Conservation (phyloP, 2,797 vertebrate species). For the Halcyon badia region DNA sequence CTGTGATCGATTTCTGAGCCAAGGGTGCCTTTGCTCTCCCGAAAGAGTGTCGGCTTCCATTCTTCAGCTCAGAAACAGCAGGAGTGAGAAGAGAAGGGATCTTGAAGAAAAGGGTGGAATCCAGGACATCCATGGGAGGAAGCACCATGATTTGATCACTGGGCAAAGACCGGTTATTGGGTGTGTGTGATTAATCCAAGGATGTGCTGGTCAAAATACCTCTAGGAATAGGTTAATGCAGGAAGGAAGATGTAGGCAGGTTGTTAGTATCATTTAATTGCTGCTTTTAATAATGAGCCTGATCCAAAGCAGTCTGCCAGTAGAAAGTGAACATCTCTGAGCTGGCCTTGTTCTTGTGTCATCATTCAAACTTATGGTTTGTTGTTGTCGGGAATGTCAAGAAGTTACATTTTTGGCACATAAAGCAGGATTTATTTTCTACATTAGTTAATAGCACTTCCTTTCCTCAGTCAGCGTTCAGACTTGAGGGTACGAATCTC, state of each 20-base stretch:
- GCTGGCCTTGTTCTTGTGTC: neutral
- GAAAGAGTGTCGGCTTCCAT: neutral
- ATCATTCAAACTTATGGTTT: neutral
- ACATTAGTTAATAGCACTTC: constrained; percentile 51
- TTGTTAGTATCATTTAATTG: neutral
- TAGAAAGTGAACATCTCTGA: neutral
- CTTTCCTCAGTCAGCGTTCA: neutral
- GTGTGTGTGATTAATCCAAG: neutral
- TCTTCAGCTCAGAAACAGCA: neutral
- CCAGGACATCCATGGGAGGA: neutral
- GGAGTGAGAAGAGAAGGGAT: neutral
- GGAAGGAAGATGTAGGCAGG: neutral
- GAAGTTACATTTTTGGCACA: neutral
- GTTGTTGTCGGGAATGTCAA: neutral
- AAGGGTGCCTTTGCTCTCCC: neutral
- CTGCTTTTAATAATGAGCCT: neutral
- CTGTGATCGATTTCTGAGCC: fast-evolving
- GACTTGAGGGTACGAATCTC: constrained; percentile 47
- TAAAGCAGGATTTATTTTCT: constrained; percentile 45
- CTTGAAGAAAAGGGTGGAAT: neutral
- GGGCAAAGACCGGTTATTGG: neutral
- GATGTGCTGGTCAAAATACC: neutral
- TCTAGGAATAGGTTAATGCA: neutral
- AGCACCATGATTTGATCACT: neutral
- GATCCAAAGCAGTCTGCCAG: neutral